These are phyloP conservation scores for Leptinotarsa tumamoca DNA, from an alignment of 2,888 invertebrate genomes.

Conservation along the genomic window DNA sequence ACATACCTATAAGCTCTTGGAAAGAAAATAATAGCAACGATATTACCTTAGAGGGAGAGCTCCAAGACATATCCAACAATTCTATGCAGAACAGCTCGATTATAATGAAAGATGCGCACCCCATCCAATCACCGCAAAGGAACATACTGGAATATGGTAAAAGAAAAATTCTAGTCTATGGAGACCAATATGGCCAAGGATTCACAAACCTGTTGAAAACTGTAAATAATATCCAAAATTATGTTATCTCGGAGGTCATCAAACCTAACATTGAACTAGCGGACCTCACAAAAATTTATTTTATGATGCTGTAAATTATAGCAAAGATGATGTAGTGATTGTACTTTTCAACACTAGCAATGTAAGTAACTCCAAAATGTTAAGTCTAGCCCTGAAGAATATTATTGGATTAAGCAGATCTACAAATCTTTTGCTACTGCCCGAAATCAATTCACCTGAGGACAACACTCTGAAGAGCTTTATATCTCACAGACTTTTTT, in stretches of 20 bases:
- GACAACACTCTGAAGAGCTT: too few relatives aligned
- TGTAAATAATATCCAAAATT: slow-evolving; percentile 15
- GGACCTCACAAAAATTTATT: background rate
- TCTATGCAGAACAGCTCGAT: too few relatives aligned
- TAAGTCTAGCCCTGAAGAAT: too few relatives aligned
- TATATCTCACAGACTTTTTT: background rate
- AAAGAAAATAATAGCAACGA: too few relatives aligned
- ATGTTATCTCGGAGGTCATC: background rate
- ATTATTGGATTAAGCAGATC: background rate
- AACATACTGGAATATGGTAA: background rate
- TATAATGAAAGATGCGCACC: too few relatives aligned
- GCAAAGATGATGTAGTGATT: background rate
- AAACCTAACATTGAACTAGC: background rate
- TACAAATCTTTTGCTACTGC: slow-evolving; percentile 4
- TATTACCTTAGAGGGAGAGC: too few relatives aligned
- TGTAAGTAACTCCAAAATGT: too few relatives aligned
- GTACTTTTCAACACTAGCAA: background rate
- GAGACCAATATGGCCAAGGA: slow-evolving; percentile 6
- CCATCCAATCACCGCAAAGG: too few relatives aligned
- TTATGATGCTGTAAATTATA: slow-evolving; percentile 2
- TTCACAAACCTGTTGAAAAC: slow-evolving; percentile 11
- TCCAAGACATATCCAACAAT: too few relatives aligned
- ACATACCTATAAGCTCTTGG: too few relatives aligned
- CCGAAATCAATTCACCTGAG: background rate
- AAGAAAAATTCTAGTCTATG: slow-evolving; percentile 2